Percentiles rank a stretch among this genome's conserved stretches.
These are phyloP conservation scores for Misgurnus mizolepis DNA, from an alignment of 2,113 vertebrate species.

Conservation along the genomic window DNA sequence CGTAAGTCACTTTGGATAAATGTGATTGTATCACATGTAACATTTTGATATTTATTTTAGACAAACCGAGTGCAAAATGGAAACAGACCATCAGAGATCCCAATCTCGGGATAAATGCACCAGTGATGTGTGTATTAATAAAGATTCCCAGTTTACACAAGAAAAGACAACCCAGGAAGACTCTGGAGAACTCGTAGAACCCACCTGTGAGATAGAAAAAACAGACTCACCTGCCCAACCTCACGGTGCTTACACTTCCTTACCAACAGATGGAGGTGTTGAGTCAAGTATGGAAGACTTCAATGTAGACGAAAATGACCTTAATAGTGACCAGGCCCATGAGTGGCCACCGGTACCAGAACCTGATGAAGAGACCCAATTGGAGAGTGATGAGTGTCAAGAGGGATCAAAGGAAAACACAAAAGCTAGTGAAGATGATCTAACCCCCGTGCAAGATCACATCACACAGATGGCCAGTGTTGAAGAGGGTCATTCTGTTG, in stretches of 20 bases:
- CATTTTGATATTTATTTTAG: constrained; percentile 8
- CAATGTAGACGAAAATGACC: background rate
- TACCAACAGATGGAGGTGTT: constrained; percentile 14
- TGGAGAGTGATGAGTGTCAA: background rate
- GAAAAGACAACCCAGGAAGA: constrained; percentile 9
- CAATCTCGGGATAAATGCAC: constrained; percentile 43
- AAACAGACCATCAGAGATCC: constrained; percentile 55
- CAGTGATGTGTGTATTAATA: constrained; percentile 42
- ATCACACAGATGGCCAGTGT: background rate
- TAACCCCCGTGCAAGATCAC: background rate
- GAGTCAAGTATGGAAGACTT: constrained; percentile 33
- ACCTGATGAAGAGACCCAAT: background rate
- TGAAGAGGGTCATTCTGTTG: background rate
- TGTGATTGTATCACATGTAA: background rate
- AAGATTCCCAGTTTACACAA: constrained; percentile 11
- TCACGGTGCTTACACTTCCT: background rate
- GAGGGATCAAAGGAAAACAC: background rate
- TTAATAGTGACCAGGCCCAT: background rate
- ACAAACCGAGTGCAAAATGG: constrained; percentile 54
- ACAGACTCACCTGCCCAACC: background rate
- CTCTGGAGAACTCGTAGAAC: constrained; percentile 37
- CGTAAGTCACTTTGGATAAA: too few relatives aligned
- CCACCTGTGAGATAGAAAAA: background rate
- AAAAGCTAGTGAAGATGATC: background rate
- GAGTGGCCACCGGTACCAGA: constrained; percentile 7